Base-by-base conservation (phyloP, 1,140 invertebrate genomes). In the Nymphalis io region DNA sequence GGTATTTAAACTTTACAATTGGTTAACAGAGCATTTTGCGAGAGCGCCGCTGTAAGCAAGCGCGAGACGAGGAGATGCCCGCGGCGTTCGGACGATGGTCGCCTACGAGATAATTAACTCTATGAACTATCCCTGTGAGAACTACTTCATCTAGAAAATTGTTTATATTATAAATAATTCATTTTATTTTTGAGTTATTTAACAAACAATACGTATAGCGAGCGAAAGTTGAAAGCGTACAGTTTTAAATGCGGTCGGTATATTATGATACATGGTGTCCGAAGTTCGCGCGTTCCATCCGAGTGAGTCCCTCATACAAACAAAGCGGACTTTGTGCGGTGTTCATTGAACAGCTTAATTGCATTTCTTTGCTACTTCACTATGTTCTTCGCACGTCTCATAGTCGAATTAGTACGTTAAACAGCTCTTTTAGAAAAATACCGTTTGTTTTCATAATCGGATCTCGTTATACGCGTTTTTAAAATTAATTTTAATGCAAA, bases 301-400 rank as follows among this genome's bases (percentile, higher is more conserved):
- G 75, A 81, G 74, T 72, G 74, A 71, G 68, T 75, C 60, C 66
- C 61, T 78, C 79, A 80, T 75, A 82, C 76, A 88, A 83, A 85
- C 82, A 86, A 85, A 81, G 76, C 73, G 70, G 74, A 79, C 78
- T 80, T 80, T 81, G 82, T 83, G 75, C 60, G 70, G 68, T 87
- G 80, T 81, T 87, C 87, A 89, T 78, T 89, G 87, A 84, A 83
- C 87, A 86, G 83, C 72, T 88, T 89, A 88, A 88, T 89, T 86
- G 80, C 79, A 72, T 84, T 83, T 88, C 84, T 89, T 89, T 74
- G 71, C 73, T 80, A 82, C 78, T 83, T 78, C 70, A 78, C 72
- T 82, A 71, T 79, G 74, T 68, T 65, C 72, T 57, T 66, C 21
- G 63, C 75, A 74, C 78, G 74, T 84, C 78, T 82, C 78, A 78